A percentile compares a stretch with the other conserved stretches of the same genome.
Evolutionary conservation across 2,797 vertebrate genomes (phyloP).

Genomic region (Spinus olivaceus): DNA sequence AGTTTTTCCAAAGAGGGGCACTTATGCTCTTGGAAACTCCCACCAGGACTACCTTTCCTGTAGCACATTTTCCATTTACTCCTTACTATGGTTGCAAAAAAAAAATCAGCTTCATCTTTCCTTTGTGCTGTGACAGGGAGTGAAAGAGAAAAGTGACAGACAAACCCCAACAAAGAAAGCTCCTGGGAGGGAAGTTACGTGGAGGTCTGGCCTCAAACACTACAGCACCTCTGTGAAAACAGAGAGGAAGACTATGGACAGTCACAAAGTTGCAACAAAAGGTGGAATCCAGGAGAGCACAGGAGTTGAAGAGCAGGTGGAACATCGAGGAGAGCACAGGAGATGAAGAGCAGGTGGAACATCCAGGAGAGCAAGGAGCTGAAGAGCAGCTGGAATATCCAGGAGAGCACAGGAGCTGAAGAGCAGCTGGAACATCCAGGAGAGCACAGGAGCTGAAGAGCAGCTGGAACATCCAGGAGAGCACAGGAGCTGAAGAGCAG

Average conservation of each 20-base stretch:
- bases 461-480: not conserved
- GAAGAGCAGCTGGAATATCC: too few species aligned
- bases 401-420: not conserved
- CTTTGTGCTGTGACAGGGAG: not conserved
- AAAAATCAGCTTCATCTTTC: not conserved
- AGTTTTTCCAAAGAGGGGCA: not conserved
- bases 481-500: not conserved
- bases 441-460: not conserved
- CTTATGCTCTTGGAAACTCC: not conserved
- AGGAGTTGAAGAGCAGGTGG: not conserved
- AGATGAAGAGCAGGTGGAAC: not conserved
- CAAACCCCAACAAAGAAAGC: not conserved
- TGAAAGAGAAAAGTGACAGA: not conserved
- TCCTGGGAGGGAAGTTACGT: not conserved
- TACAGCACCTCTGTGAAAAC: accelerated
- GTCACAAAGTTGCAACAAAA: accelerated
- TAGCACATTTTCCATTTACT: not conserved
- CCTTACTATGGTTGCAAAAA: too few species aligned
- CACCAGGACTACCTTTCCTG: not conserved
- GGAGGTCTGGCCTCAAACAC: not conserved
- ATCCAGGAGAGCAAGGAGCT: not conserved
- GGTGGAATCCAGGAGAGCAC: not conserved
- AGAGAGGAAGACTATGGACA: not conserved
- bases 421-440: not conserved
- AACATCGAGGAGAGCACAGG: not conserved